Percentiles rank a stretch among this genome's conserved stretches.
These are phyloP conservation scores for Battus philenor DNA, from an alignment of 1,140 invertebrate species.

Conservation along the genomic window DNA sequence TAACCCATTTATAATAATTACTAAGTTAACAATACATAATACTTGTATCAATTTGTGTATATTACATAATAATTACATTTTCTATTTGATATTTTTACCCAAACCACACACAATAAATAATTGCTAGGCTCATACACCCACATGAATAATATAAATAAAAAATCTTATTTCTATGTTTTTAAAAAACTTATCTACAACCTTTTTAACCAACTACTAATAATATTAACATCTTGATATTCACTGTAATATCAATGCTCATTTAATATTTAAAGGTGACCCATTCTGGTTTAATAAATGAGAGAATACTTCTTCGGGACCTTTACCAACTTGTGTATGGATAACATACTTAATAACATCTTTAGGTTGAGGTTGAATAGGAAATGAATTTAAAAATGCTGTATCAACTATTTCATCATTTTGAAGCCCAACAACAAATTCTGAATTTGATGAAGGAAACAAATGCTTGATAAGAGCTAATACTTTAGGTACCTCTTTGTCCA, in stretches of 20 bases:
- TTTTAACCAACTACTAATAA: background rate
- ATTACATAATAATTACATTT: no score
- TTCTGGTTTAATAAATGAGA: slow-evolving; percentile 8
- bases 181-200: background rate
- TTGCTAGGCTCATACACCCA: no score
- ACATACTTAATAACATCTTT: slow-evolving; percentile 85
- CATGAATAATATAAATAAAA: no score
- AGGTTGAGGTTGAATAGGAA: slow-evolving; percentile 59
- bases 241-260: no score
- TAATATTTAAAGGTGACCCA: slow-evolving; percentile 9
- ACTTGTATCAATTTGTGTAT: no score
- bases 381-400: slow-evolving; percentile 33
- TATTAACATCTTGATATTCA: background rate
- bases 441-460: slow-evolving; percentile 81
- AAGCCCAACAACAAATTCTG: slow-evolving; percentile 51
- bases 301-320: slow-evolving; percentile 77
- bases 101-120: no score
- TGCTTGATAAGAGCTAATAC: slow-evolving; percentile 81
- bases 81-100: no score
- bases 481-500: slow-evolving; percentile 84
- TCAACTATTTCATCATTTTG: slow-evolving; percentile 21
- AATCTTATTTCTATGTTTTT: no score
- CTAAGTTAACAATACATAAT: no score
- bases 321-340: slow-evolving; percentile 88
- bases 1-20: no score